phyloP scores from a whole-genome alignment of 2,797 vertebrate species.

The Neosalanx taihuensis region DNA sequence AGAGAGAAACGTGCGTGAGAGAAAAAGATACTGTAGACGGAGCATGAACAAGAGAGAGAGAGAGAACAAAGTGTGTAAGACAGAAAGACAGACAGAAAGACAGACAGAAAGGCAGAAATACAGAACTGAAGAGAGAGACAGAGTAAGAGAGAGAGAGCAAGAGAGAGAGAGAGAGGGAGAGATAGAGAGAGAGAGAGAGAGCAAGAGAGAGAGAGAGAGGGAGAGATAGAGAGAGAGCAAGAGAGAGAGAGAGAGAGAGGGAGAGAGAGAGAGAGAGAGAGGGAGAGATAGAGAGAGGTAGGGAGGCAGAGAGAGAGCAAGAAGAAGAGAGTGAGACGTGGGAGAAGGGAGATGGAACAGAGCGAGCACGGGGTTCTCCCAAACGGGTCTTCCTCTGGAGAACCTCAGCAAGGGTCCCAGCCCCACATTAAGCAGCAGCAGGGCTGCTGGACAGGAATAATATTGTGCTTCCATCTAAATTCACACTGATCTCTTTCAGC shows the following conservation, averaged over 20 bases:
- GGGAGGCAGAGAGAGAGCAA: not conserved
- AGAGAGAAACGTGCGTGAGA: too few relatives aligned
- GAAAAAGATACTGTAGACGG: too few relatives aligned
- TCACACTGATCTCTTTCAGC: conserved; percentile 11
- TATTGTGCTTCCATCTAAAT: conserved; percentile 5
- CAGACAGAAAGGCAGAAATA: conserved; percentile 2
- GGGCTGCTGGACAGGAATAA: conserved; percentile 3
- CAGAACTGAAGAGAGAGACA: not conserved
- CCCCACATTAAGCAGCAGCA: conserved; percentile 10
- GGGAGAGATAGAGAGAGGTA: conserved; percentile 7
- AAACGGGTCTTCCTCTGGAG: conserved; percentile 5
- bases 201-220: conserved; percentile 8
- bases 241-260: not conserved
- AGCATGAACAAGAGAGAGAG: too few relatives aligned
- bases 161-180: not conserved
- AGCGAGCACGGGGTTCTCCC: not conserved
- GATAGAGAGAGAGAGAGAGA: not conserved
- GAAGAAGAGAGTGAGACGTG: conserved; percentile 2
- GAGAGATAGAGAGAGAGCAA: not conserved
- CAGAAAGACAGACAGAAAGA: too few relatives aligned
- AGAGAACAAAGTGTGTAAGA: too few relatives aligned
- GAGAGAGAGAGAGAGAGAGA: conserved; percentile 12
- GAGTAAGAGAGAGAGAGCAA: not conserved
- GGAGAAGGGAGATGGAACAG: not conserved
- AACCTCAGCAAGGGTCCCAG: not conserved